These are phyloP conservation scores for Rhamphomyia laevipes DNA, from an alignment of 2,888 invertebrate genomes.

Conservation along the genomic window DNA sequence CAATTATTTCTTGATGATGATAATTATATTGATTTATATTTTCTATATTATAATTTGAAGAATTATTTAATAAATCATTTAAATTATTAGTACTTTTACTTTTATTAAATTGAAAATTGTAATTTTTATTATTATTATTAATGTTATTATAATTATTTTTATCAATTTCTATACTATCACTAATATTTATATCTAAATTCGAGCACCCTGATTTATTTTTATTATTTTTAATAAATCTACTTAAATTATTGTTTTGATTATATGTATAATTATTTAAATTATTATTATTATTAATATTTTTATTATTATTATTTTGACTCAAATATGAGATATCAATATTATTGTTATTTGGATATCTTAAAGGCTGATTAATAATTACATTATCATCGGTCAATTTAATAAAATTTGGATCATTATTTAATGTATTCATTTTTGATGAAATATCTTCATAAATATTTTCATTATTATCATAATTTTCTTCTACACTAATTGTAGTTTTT, in stretches of 20 bases:
- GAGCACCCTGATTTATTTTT: constrained; percentile 16
- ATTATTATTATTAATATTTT: background rate
- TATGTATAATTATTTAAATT: constrained; percentile 5
- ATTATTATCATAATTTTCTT: background rate
- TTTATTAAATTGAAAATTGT: background rate
- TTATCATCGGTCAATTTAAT: background rate
- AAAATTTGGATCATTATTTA: background rate
- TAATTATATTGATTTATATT: background rate
- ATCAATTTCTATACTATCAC: constrained; percentile 9
- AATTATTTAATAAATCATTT: background rate
- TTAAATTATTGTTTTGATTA: background rate
- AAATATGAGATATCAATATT: background rate
- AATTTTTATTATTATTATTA: constrained; percentile 11
- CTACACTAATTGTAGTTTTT: background rate
- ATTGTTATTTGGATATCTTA: background rate
- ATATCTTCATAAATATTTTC: background rate
- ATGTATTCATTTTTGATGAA: background rate
- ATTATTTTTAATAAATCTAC: background rate
- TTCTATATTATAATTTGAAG: constrained; percentile 5
- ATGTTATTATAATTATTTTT: constrained; percentile 8
- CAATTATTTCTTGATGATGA: background rate
- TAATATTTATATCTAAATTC: constrained; percentile 13
- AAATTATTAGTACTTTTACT: background rate
- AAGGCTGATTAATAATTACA: background rate
- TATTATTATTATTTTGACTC: background rate